Conservation (phyloP, 2,888 invertebrate species). For the Lissocephala sabroskyi region DNA sequence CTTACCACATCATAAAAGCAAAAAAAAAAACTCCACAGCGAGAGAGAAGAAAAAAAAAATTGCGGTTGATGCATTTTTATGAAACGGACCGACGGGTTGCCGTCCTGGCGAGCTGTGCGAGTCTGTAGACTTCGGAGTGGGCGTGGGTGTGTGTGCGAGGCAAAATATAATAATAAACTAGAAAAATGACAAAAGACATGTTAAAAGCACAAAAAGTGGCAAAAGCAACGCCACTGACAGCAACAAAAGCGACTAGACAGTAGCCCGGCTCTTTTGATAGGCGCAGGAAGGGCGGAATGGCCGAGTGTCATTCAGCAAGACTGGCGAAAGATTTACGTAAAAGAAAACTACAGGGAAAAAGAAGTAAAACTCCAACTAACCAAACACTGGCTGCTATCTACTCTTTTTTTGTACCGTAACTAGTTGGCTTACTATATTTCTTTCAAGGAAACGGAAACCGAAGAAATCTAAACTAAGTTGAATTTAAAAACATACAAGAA, state of each 20-base stretch:
- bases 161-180: constrained; percentile 55
- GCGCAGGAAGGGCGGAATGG: constrained; percentile 9
- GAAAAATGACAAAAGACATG: constrained; percentile 55
- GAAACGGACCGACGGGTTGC: constrained; percentile 37
- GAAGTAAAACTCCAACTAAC: too few species aligned
- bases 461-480: too few species aligned
- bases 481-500: background rate
- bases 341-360: too few species aligned
- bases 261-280: constrained; percentile 42
- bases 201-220: constrained; percentile 38
- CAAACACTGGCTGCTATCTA: background rate
- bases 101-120: constrained; percentile 15
- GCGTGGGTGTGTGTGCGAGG: constrained; percentile 25
- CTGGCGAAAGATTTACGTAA: too few species aligned
- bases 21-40: background rate
- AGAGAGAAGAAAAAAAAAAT: constrained; percentile 21
- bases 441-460: background rate
- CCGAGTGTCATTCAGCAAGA: background rate
- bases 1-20: constrained; percentile 30
- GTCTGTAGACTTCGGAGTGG: background rate
- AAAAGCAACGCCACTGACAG: constrained; percentile 30
- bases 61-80: constrained; percentile 53
- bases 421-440: constrained; percentile 1
- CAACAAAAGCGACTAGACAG: constrained; percentile 25
- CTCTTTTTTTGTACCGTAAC: background rate